A percentile compares a stretch with the other conserved stretches of the same genome.
These are phyloP conservation scores for Drosophila anomalata DNA, from an alignment of 2,888 invertebrate genomes.

Conservation along the genomic window DNA sequence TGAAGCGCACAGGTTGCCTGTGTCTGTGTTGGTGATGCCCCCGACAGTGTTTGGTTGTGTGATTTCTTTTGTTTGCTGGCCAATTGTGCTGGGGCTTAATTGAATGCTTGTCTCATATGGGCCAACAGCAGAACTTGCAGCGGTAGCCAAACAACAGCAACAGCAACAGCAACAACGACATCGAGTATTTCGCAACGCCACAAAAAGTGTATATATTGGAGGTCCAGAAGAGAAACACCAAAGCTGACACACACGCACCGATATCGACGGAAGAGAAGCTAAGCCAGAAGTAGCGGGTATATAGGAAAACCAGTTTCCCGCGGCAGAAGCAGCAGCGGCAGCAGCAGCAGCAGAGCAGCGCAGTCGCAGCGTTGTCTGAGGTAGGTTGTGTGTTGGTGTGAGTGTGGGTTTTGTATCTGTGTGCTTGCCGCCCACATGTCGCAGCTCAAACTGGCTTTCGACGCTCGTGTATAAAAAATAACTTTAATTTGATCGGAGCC, in stretches of 20 bases:
- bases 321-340: conserved; percentile 19
- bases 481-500: conserved; percentile 65
- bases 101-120: conserved; percentile 71
- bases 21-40: conserved; percentile 12
- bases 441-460: conserved; percentile 59
- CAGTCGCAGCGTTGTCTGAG: conserved; percentile 68
- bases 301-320: conserved; percentile 68
- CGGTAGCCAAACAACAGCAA: conserved; percentile 30
- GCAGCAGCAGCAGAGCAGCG: conserved; percentile 55
- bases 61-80: conserved; percentile 73
- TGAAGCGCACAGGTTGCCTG: conserved; percentile 68
- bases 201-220: conserved; percentile 42
- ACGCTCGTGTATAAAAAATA: conserved; percentile 54
- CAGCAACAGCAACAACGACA: conserved; percentile 25
- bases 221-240: conserved; percentile 32
- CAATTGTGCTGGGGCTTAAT: conserved; percentile 68
- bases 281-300: conserved; percentile 31
- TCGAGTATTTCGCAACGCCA: conserved; percentile 60
- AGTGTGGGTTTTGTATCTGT: conserved; percentile 30
- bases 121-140: conserved; percentile 30
- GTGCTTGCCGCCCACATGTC: conserved; percentile 55
- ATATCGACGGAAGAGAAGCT: conserved; percentile 40
- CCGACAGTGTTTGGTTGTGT: conserved; percentile 50
- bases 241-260: conserved; percentile 29
- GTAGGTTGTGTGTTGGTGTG: conserved; percentile 50